phyloP scores from a whole-genome alignment of 2,797 vertebrate species.

The Chrosomus eos region DNA sequence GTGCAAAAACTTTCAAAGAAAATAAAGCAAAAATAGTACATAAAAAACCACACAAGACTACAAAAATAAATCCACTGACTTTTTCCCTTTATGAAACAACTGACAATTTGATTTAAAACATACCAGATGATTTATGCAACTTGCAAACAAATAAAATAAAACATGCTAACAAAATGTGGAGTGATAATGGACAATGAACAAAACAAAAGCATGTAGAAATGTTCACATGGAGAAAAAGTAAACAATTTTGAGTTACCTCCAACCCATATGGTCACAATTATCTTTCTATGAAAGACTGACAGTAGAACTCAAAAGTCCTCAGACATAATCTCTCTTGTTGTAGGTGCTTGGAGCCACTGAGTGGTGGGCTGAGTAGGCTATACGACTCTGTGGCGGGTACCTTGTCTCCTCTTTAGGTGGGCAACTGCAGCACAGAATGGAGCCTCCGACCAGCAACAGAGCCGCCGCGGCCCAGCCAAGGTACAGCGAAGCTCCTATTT shows the following conservation, averaged over 20 bases:
- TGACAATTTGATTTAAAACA: neutral
- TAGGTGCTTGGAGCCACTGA: conserved; percentile 84
- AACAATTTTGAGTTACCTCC: conserved; percentile 38
- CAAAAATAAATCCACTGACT: conserved; percentile 14
- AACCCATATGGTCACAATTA: conserved; percentile 5
- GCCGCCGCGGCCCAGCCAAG: conserved; percentile 88
- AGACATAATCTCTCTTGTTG: conserved; percentile 92
- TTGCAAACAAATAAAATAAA: no score
- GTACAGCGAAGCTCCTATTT: conserved; percentile 88
- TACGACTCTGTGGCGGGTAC: conserved; percentile 73
- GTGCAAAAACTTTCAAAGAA: neutral
- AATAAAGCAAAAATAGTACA: neutral
- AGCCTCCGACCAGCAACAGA: conserved; percentile 84
- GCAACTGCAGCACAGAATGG: conserved; percentile 91
- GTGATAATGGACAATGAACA: neutral
- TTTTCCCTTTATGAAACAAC: neutral
- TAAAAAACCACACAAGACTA: conserved; percentile 7
- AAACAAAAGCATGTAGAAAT: neutral
- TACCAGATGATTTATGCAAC: neutral
- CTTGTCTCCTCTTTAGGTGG: conserved; percentile 81
- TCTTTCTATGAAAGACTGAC: conserved; percentile 14
- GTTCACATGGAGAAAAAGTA: conserved; percentile 28
- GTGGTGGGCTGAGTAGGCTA: conserved; percentile 83
- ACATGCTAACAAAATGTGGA: neutral
- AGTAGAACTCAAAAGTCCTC: conserved; percentile 53